Base-by-base conservation (phyloP, 2,888 invertebrate genomes). In the Rhopalosiphum nymphaeae region DNA sequence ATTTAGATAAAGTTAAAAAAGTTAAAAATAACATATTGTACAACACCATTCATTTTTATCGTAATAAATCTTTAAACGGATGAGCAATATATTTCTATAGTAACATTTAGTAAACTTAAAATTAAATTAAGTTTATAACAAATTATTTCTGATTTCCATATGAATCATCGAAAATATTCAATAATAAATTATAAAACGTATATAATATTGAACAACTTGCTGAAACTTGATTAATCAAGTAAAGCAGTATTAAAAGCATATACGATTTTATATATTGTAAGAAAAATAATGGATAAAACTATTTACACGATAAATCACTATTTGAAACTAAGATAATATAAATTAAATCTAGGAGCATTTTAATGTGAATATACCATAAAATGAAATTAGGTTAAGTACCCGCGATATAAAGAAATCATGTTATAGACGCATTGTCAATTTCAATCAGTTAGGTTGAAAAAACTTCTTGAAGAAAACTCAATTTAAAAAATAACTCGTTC, bases 321-420 rank as follows among this genome's bases (percentile, higher is more conserved):
- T 88, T 88, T 13, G 49, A 53, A 92, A 92, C 92, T 49, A 53
- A 93, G 89, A 89, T n/a, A 29, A 85, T 85, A 67, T 36, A 89
- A 89, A 56, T 84, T 89, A n/a, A 84, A 89, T 25, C 85, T 57
- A 46, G n/a, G 84, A 53, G 67, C 53, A 92, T 67, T 92, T 67
- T 78, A 92, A 89, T 84, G 84, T n/a, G 92, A 67, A 88, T 92
- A 46, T 25, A 89, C 78, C 36, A 84, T 57, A 46, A 89, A 46
- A 93, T n/a, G n/a, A 93, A 93, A 93, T 93, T 57, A 89, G 93
- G 93, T 93, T 88, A 93, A 93, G 89, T 93, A 89, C 25, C 53
- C 67, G 25, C 26, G 87, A 49, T 36, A 44, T 13, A 84, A 46
- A 57, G 57, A 91, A 36, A 91, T 57, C 53, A 46, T 42, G 57